Evolutionary conservation across 1,140 invertebrate species (phyloP).

Genomic region (Latrodectus geometricus): DNA sequence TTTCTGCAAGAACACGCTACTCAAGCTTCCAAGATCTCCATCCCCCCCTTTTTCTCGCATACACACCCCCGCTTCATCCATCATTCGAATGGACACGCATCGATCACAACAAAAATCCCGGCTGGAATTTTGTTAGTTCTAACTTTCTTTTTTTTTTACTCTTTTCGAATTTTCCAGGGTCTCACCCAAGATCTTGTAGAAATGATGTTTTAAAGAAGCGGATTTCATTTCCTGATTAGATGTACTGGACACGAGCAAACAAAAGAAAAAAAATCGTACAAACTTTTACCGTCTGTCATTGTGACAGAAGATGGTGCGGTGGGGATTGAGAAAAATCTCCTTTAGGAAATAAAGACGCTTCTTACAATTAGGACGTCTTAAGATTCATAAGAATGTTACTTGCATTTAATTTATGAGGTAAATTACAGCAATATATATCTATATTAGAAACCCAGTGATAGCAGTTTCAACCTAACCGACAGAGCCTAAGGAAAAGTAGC

Average conservation of each 20-base stretch:
- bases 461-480: too few species aligned
- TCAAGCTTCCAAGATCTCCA: neutral
- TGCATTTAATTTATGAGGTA: too few species aligned
- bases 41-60: neutral
- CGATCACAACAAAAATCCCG: constrained; percentile 43
- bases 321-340: neutral
- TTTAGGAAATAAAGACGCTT: neutral
- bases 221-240: constrained; percentile 1
- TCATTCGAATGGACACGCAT: constrained; percentile 41
- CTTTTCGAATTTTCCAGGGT: neutral
- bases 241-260: neutral
- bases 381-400: neutral
- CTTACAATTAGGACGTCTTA: neutral
- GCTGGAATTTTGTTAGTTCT: neutral
- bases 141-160: neutral
- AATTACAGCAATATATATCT: too few species aligned
- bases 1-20: constrained; percentile 49
- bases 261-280: too few species aligned
- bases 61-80: constrained; percentile 28
- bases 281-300: too few species aligned
- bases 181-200: neutral
- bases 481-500: too few species aligned
- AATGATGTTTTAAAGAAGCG: constrained; percentile 2
- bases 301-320: too few species aligned
- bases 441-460: too few species aligned